Conservation (phyloP, 2,797 vertebrate species). For the Neostethus bicornis region DNA sequence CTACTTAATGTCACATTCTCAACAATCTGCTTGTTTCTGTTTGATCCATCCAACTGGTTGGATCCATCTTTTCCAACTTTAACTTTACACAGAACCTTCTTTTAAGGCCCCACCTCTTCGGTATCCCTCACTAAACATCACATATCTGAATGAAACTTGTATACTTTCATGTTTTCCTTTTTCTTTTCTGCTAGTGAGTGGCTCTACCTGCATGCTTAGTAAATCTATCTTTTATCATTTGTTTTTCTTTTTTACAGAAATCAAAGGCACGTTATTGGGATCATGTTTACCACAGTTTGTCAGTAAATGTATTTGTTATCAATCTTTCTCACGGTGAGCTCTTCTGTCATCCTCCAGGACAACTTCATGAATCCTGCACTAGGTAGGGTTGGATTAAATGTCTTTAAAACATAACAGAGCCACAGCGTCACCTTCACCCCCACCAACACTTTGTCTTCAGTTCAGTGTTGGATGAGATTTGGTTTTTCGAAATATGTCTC, state of each 20-base stretch:
- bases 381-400: conserved; percentile 29
- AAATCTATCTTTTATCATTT: conserved; percentile 33
- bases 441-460: conserved; percentile 36
- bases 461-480: conserved; percentile 29
- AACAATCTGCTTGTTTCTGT: conserved; percentile 31
- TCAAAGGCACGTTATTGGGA: conserved; percentile 66
- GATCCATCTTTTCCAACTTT: conserved; percentile 5
- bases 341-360: conserved; percentile 50
- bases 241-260: conserved; percentile 34
- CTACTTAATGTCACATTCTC: conserved; percentile 17
- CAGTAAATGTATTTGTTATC: conserved; percentile 1
- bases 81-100: conserved; percentile 12
- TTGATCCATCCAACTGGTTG: neutral
- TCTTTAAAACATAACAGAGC: conserved; percentile 39
- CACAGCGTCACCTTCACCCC: conserved; percentile 27
- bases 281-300: conserved; percentile 5
- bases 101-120: conserved; percentile 79
- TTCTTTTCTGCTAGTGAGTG: conserved; percentile 16
- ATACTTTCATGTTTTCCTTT: neutral
- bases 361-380: conserved; percentile 39
- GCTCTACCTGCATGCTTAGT: conserved; percentile 66
- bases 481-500: conserved; percentile 29
- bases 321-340: conserved; percentile 38
- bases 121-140: too few species aligned
- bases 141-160: conserved; percentile 48